Base-by-base conservation (phyloP, 2,888 invertebrate species). In the Molorchus minor region DNA sequence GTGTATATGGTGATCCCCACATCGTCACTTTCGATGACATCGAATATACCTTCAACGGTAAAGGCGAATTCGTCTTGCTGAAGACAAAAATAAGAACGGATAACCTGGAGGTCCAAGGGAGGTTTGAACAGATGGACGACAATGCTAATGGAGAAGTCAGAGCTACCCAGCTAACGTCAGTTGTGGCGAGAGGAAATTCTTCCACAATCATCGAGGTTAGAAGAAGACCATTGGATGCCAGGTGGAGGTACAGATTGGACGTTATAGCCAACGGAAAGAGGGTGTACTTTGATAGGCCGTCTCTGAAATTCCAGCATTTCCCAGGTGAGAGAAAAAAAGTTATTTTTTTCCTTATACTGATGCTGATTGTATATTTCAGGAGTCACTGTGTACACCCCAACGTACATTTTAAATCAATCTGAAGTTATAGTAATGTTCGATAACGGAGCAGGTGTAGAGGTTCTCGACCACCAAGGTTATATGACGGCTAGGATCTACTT, bases 401-500 rank as follows among this genome's bases (percentile, higher is more conserved):
- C 92, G 52, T 92, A 93, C 74, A 87, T 95, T 68, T 82, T 95
- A 52, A 96, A 96, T 81, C 96, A 96, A 80, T 95, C 96, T 0
- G 95, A 97, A 82, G 93, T 98, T 19, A 87, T 97, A 29, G 89
- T 97, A 47, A 94, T 96, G 93, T 94, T 96, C 77, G 89, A 94
- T 58, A 94, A 94, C 0, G 97, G 97, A 1, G 93, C 94, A 41
- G 97, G 97, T 0, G 87, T 98, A 0, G 95, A 96, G 79, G 92
- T 97, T 0, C 84, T 94, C 0, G 96, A 96, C 77, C 94, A 93
- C 78, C 87, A 88, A 73, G 96, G 96, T 2, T 93, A 86, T 72
- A 88, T 95, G 90, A 87, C 92, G 0, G 88, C 91, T 0, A 86
- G 95, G 68, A 91, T 94, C 1, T 96, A 92, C 74, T 79, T 95